Conservation (phyloP, 2,888 invertebrate genomes). For the Lochmaea capreae region DNA sequence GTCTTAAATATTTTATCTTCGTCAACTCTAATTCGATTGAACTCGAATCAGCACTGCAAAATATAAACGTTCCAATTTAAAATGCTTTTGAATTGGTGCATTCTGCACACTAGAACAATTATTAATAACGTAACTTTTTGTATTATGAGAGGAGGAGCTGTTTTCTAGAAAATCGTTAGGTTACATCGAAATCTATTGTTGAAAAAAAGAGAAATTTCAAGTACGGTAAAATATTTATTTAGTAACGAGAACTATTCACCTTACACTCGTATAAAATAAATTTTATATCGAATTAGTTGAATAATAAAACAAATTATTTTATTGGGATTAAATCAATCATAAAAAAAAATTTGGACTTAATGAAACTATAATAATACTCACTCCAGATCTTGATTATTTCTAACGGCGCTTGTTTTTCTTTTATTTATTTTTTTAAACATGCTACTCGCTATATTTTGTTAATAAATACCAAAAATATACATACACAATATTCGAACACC, state of each 20-base stretch:
- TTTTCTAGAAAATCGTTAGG: no score
- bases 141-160: no score
- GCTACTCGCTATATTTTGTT: background rate
- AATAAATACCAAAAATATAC: background rate
- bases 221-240: no score
- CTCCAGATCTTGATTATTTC: background rate
- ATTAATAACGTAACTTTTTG: no score
- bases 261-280: no score
- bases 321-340: no score
- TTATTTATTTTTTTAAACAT: background rate
- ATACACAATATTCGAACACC: background rate
- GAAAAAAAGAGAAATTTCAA: no score
- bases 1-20: slow-evolving; percentile 62
- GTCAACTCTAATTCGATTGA: background rate
- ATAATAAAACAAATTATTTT: no score
- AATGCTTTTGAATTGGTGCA: background rate
- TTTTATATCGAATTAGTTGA: no score
- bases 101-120: no score
- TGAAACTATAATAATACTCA: background rate
- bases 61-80: background rate
- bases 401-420: background rate
- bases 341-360: background rate
- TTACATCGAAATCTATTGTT: no score
- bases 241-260: no score
- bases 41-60: background rate